These are phyloP conservation scores for Oasisia sp. DNA, from an alignment of 2,888 invertebrate species.

Conservation along the genomic window DNA sequence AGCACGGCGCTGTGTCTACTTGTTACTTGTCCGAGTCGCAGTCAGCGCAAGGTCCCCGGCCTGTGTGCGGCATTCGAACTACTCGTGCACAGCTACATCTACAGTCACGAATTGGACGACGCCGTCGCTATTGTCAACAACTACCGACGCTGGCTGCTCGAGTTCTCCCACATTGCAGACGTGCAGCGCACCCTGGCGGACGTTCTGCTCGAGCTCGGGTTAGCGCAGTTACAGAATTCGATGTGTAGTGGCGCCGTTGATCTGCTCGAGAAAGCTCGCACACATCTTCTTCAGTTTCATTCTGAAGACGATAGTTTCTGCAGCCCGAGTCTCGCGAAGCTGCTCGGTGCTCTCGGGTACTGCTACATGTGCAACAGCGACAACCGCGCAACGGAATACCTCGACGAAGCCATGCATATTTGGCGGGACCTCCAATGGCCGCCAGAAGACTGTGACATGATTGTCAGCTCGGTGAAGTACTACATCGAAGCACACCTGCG, in stretches of 20 bases:
- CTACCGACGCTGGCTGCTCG: slow-evolving; percentile 6
- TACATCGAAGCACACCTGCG: slow-evolving; percentile 31
- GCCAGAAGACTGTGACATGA: slow-evolving; percentile 28
- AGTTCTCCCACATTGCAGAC: background rate
- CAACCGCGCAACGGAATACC: slow-evolving; percentile 22
- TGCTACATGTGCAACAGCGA: slow-evolving; percentile 33
- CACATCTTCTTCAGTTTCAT: background rate
- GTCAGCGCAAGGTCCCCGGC: background rate
- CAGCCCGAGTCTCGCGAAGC: slow-evolving; percentile 23
- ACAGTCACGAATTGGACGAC: background rate
- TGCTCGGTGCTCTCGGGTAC: slow-evolving; percentile 34
- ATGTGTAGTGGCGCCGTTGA: background rate
- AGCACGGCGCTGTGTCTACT: background rate
- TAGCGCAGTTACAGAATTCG: slow-evolving; percentile 4
- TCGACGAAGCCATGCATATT: slow-evolving; percentile 20
- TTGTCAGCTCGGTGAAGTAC: slow-evolving; percentile 34
- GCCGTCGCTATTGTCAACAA: background rate
- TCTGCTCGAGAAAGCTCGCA: slow-evolving; percentile 4
- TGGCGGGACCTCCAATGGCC: slow-evolving; percentile 35
- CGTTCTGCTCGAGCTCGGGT: background rate
- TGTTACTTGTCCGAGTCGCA: background rate
- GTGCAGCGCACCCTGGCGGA: background rate
- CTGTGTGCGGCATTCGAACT: background rate
- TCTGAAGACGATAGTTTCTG: background rate
- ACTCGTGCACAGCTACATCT: background rate